phyloP scores from a whole-genome alignment of 2,888 invertebrate species.

The Cataglyphis albicans region DNA sequence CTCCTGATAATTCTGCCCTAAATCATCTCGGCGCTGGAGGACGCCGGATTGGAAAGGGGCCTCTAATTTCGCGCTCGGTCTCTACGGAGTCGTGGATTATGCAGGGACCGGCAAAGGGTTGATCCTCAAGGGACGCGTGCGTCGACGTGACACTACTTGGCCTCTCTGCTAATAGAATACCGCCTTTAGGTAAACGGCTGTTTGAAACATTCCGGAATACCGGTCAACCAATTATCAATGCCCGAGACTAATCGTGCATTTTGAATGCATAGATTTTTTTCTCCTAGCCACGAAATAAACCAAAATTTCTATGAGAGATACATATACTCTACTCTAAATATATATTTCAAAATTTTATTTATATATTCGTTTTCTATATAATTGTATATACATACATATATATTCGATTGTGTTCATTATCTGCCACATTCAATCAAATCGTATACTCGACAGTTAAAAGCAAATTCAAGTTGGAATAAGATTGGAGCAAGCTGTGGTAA shows the following conservation, averaged over 20 bases:
- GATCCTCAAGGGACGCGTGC: slow-evolving; percentile 82
- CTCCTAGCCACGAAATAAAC: background rate
- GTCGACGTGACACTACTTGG: slow-evolving; percentile 83
- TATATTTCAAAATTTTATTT: background rate
- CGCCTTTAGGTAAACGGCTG: slow-evolving; percentile 71
- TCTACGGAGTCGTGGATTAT: slow-evolving; percentile 83
- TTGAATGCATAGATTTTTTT: background rate
- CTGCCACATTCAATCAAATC: background rate
- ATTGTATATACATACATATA: background rate
- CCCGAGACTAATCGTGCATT: background rate
- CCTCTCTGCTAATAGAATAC: slow-evolving; percentile 79
- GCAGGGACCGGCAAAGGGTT: slow-evolving; percentile 84
- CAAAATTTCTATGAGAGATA: background rate
- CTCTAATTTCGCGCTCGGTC: slow-evolving; percentile 83
- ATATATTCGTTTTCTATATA: background rate
- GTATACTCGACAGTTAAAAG: background rate
- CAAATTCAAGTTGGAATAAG: slow-evolving; percentile 7
- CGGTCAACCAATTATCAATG: slow-evolving; percentile 28
- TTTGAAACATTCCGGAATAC: slow-evolving; percentile 33
- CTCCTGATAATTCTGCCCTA: slow-evolving; percentile 84
- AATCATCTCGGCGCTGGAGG: slow-evolving; percentile 78
- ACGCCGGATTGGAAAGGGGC: slow-evolving; percentile 64
- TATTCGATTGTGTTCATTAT: background rate
- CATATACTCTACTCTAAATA: background rate
- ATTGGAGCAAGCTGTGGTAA: background rate